Base-by-base conservation (phyloP, 2,797 vertebrate genomes). In the Alca torda region DNA sequence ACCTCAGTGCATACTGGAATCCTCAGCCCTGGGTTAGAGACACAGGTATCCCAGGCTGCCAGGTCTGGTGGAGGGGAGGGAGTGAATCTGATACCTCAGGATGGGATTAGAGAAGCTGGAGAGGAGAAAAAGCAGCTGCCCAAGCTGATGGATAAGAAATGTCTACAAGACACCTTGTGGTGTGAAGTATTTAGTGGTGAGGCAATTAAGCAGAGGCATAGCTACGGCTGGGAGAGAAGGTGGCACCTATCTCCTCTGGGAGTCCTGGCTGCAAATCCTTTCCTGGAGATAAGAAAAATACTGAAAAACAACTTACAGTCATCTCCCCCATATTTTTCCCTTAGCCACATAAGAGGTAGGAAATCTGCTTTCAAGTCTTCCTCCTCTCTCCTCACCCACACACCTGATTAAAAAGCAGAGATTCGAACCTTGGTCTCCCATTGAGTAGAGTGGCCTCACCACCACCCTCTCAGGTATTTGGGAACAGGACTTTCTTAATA, bases 311-410 rank as follows among this genome's bases (percentile, higher is more conserved):
- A 54, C 79, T 84, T 78, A 63, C 11, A 95, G 76, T 69, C 80
- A 69, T 90, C 68, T 89, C 60, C 43, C 73, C 73, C 65, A 76
- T 92, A 59, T 69, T 91, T 91, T 89, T 86, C 43, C 64, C 73
- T 84, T 91, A 84, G 93, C 91, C 93, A 96, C 79, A 91, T 91
- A 83, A 95, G 94, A 96, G 76, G 65, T 80, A 92, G 77, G 68
- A 95, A 95, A 91, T 91, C 43, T 91, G 54, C 93, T 96, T 97
- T 95, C 87, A 96, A 95, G 79, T 95, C 35, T 90, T 93, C 61
- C 79, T 85, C 19, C 69, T 73, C 79, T 88, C 54, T 91, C 25
- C 54, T 86, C 39, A 0, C 89, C 93, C 85, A 96, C 87, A 59
- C n/a, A 86, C 39, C 35, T 90, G 82, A 95, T 95, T 75, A 95